phyloP scores from a whole-genome alignment of 2,113 vertebrate genomes.

The Lutjanus erythropterus region DNA sequence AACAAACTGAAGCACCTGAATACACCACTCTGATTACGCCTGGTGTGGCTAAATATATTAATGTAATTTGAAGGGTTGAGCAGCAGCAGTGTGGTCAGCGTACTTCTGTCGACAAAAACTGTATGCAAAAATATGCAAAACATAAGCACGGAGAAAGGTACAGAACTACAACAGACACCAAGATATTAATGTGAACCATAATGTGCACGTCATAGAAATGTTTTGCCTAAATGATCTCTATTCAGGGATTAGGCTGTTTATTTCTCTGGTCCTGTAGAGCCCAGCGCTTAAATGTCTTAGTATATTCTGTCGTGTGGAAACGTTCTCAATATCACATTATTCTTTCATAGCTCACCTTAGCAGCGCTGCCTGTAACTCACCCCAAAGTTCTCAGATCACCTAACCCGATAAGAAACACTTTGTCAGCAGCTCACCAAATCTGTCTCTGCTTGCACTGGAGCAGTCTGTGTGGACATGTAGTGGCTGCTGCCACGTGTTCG shows the following conservation, averaged over 20 bases:
- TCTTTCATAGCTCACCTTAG: conserved; percentile 84
- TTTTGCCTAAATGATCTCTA: conserved; percentile 13
- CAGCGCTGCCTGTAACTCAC: conserved; percentile 79
- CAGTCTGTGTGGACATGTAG: conserved; percentile 29
- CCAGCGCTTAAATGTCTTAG: conserved; percentile 42
- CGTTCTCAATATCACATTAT: conserved; percentile 86
- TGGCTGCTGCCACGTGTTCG: neutral
- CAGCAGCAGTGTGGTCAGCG: conserved; percentile 5
- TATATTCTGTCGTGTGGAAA: conserved; percentile 70
- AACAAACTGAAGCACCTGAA: neutral
- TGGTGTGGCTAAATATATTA: conserved; percentile 8
- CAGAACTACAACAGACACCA: conserved; percentile 16
- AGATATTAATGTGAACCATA: conserved; percentile 9
- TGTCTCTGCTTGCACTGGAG: conserved; percentile 58
- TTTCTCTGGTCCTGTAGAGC: conserved; percentile 24
- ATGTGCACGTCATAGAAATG: neutral
- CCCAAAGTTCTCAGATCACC: conserved; percentile 86
- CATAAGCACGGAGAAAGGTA: conserved; percentile 13
- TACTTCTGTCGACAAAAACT: conserved; percentile 9
- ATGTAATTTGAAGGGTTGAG: conserved; percentile 23
- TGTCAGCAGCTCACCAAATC: conserved; percentile 75
- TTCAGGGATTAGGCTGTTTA: conserved; percentile 5
- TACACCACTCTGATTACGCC: neutral
- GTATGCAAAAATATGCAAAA: conserved; percentile 66
- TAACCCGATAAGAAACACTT: conserved; percentile 81